phyloP scores from a whole-genome alignment of 2,113 vertebrate species.

The Dicentrarchus labrax region DNA sequence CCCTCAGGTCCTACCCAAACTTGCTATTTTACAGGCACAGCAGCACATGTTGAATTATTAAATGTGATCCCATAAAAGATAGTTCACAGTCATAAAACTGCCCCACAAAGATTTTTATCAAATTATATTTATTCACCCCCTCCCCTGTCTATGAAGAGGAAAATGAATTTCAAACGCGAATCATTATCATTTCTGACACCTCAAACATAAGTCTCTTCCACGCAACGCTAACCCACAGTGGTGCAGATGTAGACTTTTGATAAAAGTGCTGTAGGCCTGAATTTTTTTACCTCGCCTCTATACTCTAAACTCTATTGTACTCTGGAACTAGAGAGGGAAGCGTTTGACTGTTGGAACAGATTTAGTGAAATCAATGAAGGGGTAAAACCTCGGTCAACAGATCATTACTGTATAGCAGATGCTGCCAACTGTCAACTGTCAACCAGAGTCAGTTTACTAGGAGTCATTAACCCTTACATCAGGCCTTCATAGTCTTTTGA shows the following conservation, averaged over 20 bases:
- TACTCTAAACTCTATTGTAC: neutral
- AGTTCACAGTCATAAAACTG: constrained; percentile 46
- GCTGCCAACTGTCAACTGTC: constrained; percentile 8
- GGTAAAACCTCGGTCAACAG: constrained; percentile 17
- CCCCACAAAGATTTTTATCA: constrained; percentile 41
- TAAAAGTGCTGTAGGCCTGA: constrained; percentile 41
- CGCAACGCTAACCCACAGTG: constrained; percentile 11
- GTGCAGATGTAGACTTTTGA: constrained; percentile 39
- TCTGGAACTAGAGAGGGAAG: neutral
- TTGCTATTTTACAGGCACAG: constrained; percentile 29
- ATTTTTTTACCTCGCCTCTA: constrained; percentile 10
- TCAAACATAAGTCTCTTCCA: constrained; percentile 26
- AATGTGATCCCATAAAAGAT: constrained; percentile 49
- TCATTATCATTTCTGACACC: constrained; percentile 54
- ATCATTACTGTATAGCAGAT: constrained; percentile 8
- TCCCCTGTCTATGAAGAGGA: constrained; percentile 16
- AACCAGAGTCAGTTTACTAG: neutral
- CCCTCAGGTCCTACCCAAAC: constrained; percentile 25
- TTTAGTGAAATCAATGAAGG: constrained; percentile 48
- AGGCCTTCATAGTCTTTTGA: neutral
- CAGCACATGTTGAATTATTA: constrained; percentile 45
- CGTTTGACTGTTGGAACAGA: constrained; percentile 22
- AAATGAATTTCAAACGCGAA: constrained; percentile 53
- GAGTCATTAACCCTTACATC: neutral
- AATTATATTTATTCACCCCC: constrained; percentile 42